Conservation (phyloP, 2,888 invertebrate genomes). For the Drosophila atripex region DNA sequence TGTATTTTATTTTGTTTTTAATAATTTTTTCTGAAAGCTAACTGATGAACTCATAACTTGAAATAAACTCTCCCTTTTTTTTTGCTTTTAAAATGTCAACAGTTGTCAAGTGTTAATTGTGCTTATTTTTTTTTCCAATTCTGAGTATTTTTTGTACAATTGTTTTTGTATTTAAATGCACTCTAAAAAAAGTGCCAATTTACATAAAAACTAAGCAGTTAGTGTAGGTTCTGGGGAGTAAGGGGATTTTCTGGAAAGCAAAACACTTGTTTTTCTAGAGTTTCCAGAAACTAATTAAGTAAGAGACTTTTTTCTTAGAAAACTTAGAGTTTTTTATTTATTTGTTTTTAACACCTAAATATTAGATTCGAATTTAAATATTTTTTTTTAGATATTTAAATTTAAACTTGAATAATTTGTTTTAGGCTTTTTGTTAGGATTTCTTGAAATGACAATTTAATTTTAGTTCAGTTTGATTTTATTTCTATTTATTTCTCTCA, state of each 20-base stretch:
- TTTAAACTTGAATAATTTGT: no score
- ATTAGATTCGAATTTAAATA: not conserved
- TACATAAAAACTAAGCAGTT: not conserved
- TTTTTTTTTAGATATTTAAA: no score
- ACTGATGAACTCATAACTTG: conserved; percentile 14
- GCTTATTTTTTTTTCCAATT: conserved; percentile 8
- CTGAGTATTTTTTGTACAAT: conserved; percentile 6
- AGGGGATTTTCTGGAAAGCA: not conserved
- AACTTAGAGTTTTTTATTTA: no score
- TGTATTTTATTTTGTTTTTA: not conserved
- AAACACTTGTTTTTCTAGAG: no score
- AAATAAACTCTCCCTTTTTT: not conserved
- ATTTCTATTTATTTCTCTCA: no score
- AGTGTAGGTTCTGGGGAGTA: no score
- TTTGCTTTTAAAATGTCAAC: conserved; percentile 3
- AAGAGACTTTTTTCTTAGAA: not conserved
- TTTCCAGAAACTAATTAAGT: no score
- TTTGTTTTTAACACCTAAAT: not conserved
- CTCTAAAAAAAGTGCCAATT: not conserved
- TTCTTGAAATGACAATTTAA: no score
- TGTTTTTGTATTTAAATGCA: not conserved
- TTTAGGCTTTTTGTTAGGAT: no score
- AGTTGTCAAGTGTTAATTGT: conserved; percentile 48
- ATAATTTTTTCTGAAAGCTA: not conserved
- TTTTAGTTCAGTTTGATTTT: no score